phyloP scores from a whole-genome alignment of 1,140 invertebrate genomes.

The Drosophila prosaltans region DNA sequence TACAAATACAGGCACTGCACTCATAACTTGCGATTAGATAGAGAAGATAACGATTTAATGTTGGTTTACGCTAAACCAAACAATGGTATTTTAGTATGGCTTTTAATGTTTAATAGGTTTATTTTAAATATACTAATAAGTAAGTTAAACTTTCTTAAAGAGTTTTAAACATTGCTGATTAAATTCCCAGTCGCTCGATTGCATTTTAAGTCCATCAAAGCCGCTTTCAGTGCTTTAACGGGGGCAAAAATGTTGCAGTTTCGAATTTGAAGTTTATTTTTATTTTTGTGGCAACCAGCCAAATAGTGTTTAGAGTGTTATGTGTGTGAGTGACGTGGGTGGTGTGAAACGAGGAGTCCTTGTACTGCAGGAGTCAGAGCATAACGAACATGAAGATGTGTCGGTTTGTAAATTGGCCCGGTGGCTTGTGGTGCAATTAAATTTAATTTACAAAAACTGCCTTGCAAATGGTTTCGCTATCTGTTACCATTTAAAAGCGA shows the following conservation, averaged over 20 bases:
- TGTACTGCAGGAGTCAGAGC: neutral
- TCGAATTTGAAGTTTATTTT: constrained; percentile 41
- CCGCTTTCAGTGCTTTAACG: constrained; percentile 49
- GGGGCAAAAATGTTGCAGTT: constrained; percentile 36
- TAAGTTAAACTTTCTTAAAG: neutral
- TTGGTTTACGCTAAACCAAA: neutral
- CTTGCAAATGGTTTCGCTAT: constrained; percentile 41
- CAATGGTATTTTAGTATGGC: too few species aligned
- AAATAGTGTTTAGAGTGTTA: constrained; percentile 56
- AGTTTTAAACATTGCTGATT: neutral
- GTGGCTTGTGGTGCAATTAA: constrained; percentile 65
- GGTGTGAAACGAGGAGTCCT: neutral
- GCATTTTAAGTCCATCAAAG: constrained; percentile 47
- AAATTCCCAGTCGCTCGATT: constrained; percentile 29
- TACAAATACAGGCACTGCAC: neutral
- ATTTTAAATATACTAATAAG: too few species aligned
- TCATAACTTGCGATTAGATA: constrained; percentile 1
- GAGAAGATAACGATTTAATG: neutral
- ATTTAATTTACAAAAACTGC: constrained; percentile 71
- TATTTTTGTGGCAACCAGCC: constrained; percentile 60
- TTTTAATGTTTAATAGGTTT: too few species aligned
- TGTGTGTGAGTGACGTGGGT: constrained; percentile 18
- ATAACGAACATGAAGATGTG: neutral
- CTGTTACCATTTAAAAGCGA: constrained; percentile 23
- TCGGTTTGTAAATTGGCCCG: constrained; percentile 58